Evolutionary conservation across 1,140 invertebrate genomes (phyloP).

Genomic region (Drosophila kurseongensis): DNA sequence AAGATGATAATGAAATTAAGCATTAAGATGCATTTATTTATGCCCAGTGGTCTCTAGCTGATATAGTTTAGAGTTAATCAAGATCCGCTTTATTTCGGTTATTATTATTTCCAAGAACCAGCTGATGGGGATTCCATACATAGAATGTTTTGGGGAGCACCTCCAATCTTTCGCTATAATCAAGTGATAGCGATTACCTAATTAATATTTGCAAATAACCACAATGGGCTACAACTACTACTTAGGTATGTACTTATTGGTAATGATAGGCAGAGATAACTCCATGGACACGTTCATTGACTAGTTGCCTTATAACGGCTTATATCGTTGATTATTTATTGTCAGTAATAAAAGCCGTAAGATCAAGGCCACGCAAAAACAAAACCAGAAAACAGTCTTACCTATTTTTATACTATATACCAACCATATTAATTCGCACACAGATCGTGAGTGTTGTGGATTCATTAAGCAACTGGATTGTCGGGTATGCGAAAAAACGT

Average conservation of each 20-base stretch:
- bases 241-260: conserved; percentile 2
- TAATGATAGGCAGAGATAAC: conserved; percentile 18
- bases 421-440: conserved; percentile 2
- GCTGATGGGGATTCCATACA: neutral
- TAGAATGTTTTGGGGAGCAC: neutral
- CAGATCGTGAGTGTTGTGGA: conserved; percentile 9
- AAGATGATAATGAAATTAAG: neutral
- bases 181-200: conserved; percentile 19
- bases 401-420: conserved; percentile 7
- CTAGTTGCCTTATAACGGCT: conserved; percentile 31
- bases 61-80: neutral
- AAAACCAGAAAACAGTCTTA: conserved; percentile 19
- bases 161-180: neutral
- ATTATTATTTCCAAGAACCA: neutral
- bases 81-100: neutral
- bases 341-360: conserved; percentile 25
- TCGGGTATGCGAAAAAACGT: conserved; percentile 17
- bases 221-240: neutral
- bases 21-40: neutral
- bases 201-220: conserved; percentile 37
- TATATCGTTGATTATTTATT: conserved; percentile 26
- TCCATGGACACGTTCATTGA: conserved; percentile 5
- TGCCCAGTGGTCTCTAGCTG: neutral
- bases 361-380: conserved; percentile 46
- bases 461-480: conserved; percentile 43